A percentile compares a stretch with the other conserved stretches of the same genome.
These are phyloP conservation scores for Nymphalis polychloros DNA, from an alignment of 2,888 invertebrate species.

Conservation along the genomic window DNA sequence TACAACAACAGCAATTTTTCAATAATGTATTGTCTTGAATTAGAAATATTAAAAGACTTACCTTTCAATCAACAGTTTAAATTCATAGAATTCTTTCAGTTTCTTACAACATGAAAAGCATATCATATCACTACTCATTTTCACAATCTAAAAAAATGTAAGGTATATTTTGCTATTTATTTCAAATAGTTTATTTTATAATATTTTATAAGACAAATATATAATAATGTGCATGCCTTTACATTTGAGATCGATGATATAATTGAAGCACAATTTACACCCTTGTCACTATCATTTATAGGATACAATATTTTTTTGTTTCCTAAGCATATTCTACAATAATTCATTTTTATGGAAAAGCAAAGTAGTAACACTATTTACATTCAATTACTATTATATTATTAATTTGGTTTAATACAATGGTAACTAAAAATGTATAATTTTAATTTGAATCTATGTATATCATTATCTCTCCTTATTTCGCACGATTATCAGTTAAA, in stretches of 20 bases:
- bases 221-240: conserved; percentile 45
- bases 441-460: too few relatives aligned
- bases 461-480: too few relatives aligned
- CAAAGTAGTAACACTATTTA: too few relatives aligned
- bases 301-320: conserved; percentile 47
- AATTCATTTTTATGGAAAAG: background rate
- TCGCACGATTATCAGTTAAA: background rate
- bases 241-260: conserved; percentile 52
- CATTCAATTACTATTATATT: too few relatives aligned
- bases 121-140: conserved; percentile 47
- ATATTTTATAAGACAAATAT: background rate
- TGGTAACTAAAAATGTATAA: too few relatives aligned
- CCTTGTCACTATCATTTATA: conserved; percentile 45
- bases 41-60: conserved; percentile 34
- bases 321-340: conserved; percentile 55
- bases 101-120: conserved; percentile 63
- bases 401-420: too few relatives aligned
- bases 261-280: conserved; percentile 52
- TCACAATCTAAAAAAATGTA: conserved; percentile 46
- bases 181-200: conserved; percentile 5
- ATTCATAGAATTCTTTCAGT: conserved; percentile 55
- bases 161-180: background rate
- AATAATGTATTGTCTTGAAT: background rate
- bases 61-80: conserved; percentile 58
- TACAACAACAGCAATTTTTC: background rate